Evolutionary conservation across 2,797 vertebrate species (phyloP).

Genomic region (Sorex maritimensis): DNA sequence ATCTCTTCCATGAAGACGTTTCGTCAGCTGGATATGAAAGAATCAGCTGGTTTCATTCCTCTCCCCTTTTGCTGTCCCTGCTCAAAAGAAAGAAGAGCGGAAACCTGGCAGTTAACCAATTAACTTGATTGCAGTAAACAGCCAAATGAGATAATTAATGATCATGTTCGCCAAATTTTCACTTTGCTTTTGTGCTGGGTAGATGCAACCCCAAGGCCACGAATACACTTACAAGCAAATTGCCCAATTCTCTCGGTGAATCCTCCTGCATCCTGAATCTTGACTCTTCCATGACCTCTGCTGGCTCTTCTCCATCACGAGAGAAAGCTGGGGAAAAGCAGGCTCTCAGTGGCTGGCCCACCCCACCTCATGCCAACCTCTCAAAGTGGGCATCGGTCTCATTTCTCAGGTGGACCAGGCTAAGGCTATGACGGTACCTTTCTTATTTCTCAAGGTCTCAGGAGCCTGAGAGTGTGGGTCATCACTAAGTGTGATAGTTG

Average conservation of each 20-base stretch:
- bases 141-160: constrained; percentile 72
- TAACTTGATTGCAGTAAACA: constrained; percentile 68
- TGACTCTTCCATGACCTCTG: neutral
- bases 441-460: neutral
- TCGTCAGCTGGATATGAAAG: neutral
- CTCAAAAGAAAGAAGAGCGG: constrained; percentile 26
- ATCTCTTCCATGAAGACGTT: constrained; percentile 32
- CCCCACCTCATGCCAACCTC: neutral
- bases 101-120: constrained; percentile 69
- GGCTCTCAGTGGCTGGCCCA: too few species aligned
- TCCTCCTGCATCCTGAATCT: neutral
- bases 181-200: constrained; percentile 53
- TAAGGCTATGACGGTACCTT: neutral
- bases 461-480: neutral
- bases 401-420: neutral
- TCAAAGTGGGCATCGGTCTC: neutral
- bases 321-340: neutral
- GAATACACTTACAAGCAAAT: constrained; percentile 54
- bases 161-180: constrained; percentile 74
- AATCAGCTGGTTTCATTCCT: neutral
- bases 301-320: constrained; percentile 24
- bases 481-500: neutral
- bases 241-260: constrained; percentile 42
- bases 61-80: constrained; percentile 26
- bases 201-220: neutral